Evolutionary conservation across 2,797 vertebrate species (phyloP), one percentile per base, ranked within the genome.

Genomic region (Coilia nasus): DNA sequence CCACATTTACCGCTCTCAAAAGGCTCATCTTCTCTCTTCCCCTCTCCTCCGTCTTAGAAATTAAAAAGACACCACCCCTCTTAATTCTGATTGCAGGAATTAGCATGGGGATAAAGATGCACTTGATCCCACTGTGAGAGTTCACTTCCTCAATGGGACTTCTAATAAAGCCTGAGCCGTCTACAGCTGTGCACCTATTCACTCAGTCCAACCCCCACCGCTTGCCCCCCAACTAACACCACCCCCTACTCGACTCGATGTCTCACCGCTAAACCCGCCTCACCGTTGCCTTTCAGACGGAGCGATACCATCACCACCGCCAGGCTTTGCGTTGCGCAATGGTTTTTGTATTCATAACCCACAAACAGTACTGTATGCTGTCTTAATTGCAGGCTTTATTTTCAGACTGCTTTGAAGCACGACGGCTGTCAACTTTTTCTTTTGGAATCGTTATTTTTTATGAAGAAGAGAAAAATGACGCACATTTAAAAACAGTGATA

Each of bases 121-220:
- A 87, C 87, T 89, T 90, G 80, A 90, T 85, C 86, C 90, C 67
- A 84, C 83, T 82, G 88, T 86, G 80, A 83, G 87, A 84, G 83
- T 31, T 85, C 86, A 84, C 89, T 89, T 90, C 92, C 87, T 88
- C 86, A 92, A 91, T 92, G 85, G 89, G 88, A 50, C 85, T 80
- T 64, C 83, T 88, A 84, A 89, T 91, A 88, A 88, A 35, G 67
- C 28, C 67, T 75, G 14, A 14, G 12, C 67, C 28, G 15, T 75
- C 67, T 75, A 41, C 67, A 75, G 67, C 67, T 75, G 67, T 6
- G 28, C 14, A 75, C 67, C 67, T 75, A 75, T 75, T 75, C 67
- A 75, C 41, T 28, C 31, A 54, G 9, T 54, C 50, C 7, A 54
- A 54, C 50, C 50, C 50, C 50, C 50, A 3, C 50, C 50, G 2